Conservation (phyloP, 2,113 vertebrate species). For the Percopsis transmontana region DNA sequence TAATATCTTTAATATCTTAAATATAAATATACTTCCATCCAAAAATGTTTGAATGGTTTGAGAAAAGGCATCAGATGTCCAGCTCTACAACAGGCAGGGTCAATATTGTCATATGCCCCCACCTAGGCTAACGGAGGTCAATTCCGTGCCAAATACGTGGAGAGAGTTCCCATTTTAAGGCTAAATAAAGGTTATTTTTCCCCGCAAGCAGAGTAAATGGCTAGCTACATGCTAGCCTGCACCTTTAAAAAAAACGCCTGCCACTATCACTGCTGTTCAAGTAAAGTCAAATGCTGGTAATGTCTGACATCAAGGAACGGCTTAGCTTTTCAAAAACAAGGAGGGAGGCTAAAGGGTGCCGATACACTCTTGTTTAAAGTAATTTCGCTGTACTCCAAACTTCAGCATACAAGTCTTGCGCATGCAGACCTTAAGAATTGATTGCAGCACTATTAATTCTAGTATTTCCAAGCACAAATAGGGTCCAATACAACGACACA, state of each 20-base stretch:
- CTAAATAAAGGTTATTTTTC: constrained; percentile 28
- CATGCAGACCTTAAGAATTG: too few relatives aligned
- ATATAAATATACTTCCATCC: constrained; percentile 84
- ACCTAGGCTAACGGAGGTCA: constrained; percentile 19
- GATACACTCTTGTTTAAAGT: neutral
- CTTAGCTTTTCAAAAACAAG: constrained; percentile 23
- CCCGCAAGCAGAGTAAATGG: constrained; percentile 10
- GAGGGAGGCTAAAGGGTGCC: neutral
- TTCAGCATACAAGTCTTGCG: neutral
- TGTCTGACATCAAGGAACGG: constrained; percentile 44
- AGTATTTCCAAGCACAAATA: neutral
- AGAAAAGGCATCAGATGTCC: constrained; percentile 55
- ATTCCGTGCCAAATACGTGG: constrained; percentile 47
- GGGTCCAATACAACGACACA: constrained; percentile 2
- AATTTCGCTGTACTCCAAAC: neutral
- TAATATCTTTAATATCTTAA: constrained; percentile 76
- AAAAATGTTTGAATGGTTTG: constrained; percentile 72
- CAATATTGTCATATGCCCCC: constrained; percentile 5
- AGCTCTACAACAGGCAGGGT: constrained; percentile 20
- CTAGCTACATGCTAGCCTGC: constrained; percentile 20
- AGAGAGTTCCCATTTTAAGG: constrained; percentile 19
- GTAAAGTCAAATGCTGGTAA: constrained; percentile 69
- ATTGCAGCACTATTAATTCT: neutral
- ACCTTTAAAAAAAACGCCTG: constrained; percentile 36
- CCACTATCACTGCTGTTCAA: constrained; percentile 31